Evolutionary conservation across 2,888 invertebrate species (phyloP).

Genomic region (Clitarchus hookeri): DNA sequence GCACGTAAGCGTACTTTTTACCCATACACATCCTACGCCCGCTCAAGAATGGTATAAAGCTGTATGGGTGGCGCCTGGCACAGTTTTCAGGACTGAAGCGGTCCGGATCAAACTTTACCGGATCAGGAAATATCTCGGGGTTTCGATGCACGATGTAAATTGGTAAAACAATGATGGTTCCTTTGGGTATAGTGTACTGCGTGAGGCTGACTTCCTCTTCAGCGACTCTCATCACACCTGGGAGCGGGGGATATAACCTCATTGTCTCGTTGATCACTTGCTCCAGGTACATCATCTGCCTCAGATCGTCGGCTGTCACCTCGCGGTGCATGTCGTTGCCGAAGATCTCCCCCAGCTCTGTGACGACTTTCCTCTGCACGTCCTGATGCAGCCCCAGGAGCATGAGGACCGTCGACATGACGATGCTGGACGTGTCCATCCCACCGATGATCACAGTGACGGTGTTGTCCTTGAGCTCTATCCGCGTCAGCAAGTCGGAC

Average conservation of each 20-base stretch:
- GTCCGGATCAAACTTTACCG: constrained; percentile 40
- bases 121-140: constrained; percentile 34
- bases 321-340: constrained; percentile 31
- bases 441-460: constrained; percentile 42
- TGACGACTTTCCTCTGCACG: constrained; percentile 39
- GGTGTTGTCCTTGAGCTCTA: constrained; percentile 39
- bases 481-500: constrained; percentile 25
- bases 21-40: constrained; percentile 43
- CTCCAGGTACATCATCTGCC: constrained; percentile 42
- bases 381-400: constrained; percentile 42
- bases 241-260: constrained; percentile 41
- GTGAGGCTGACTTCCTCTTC: constrained; percentile 30
- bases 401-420: constrained; percentile 34
- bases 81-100: constrained; percentile 40
- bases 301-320: constrained; percentile 40
- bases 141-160: too few relatives aligned
- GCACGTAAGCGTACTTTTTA: constrained; percentile 43
- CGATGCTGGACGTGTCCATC: constrained; percentile 40
- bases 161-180: constrained; percentile 38
- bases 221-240: constrained; percentile 15
- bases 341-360: constrained; percentile 37
- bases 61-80: constrained; percentile 37
- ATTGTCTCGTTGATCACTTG: constrained; percentile 43
- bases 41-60: too few relatives aligned
- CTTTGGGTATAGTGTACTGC: constrained; percentile 33